phyloP scores from a whole-genome alignment of 53 echinoderm and acorn worm genomes.

The Luidia sarsii region DNA sequence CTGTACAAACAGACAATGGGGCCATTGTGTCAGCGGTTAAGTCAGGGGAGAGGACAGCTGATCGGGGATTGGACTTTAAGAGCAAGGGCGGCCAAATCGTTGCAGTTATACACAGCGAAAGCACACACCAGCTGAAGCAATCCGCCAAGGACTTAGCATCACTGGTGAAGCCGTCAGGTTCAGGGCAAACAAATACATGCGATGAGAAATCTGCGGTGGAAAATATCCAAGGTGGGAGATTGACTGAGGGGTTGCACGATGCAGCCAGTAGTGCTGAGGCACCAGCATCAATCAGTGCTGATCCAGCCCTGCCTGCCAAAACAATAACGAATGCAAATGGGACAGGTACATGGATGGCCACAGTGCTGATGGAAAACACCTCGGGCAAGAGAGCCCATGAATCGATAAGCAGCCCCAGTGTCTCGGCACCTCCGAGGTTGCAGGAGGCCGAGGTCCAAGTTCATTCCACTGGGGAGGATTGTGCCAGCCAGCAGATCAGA shows the following conservation, averaged over 20 bases:
- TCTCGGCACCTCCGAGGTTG: background rate
- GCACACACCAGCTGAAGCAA: conserved; percentile 18
- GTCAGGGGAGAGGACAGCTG: background rate
- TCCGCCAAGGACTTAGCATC: background rate
- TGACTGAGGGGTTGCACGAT: background rate
- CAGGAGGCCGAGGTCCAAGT: background rate
- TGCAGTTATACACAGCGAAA: background rate
- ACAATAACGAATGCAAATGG: background rate
- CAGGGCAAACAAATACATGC: background rate
- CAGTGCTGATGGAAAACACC: background rate
- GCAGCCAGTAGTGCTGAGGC: background rate
- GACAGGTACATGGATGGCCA: background rate
- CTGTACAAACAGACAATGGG: conserved; percentile 24
- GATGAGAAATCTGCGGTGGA: background rate
- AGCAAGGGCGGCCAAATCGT: background rate
- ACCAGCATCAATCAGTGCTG: background rate
- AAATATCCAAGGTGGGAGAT: background rate
- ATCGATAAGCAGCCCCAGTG: background rate
- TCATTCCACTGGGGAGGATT: background rate
- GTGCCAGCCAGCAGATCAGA: background rate
- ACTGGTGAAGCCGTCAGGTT: background rate
- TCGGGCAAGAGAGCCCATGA: background rate
- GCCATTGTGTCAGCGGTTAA: conserved; percentile 22
- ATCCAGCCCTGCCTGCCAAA: background rate
- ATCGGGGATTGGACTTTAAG: background rate